These are phyloP conservation scores for Candoia aspera DNA, from an alignment of 2,113 vertebrate genomes.

Conservation along the genomic window DNA sequence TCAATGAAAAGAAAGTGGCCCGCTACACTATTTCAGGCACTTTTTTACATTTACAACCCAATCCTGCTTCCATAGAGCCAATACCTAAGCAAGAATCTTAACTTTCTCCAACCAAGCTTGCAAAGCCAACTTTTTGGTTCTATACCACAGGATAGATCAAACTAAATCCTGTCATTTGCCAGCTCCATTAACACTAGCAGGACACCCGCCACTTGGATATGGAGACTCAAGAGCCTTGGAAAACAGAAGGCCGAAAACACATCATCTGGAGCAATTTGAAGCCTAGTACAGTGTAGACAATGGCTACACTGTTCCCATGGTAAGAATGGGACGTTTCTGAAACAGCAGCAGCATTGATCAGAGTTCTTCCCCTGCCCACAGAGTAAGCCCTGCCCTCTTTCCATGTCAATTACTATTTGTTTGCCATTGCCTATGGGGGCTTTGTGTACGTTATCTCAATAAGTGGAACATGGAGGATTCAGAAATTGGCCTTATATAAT, in stretches of 20 bases:
- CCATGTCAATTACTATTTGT: neutral
- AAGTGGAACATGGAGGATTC: neutral
- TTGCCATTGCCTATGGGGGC: neutral
- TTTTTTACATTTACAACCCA: too few relatives aligned
- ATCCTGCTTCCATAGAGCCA: neutral
- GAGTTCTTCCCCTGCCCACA: neutral
- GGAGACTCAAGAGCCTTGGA: neutral
- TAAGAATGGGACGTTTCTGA: neutral
- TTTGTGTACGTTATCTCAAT: neutral
- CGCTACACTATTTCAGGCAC: neutral
- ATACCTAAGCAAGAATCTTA: neutral
- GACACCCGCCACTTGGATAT: neutral
- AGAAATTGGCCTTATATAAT: neutral
- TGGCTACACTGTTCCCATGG: neutral
- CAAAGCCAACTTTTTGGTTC: neutral
- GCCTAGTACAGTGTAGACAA: slow-evolving; percentile 10
- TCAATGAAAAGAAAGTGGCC: neutral
- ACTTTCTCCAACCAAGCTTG: neutral
- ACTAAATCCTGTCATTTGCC: neutral
- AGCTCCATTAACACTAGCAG: neutral
- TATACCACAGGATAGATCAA: neutral
- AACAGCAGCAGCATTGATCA: slow-evolving; percentile 15
- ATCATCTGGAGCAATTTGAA: slow-evolving; percentile 15
- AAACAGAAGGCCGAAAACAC: slow-evolving; percentile 5
- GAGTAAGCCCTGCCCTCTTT: neutral